Conservation (phyloP, 2,888 invertebrate genomes). For the Eugnorisma glareosa region DNA sequence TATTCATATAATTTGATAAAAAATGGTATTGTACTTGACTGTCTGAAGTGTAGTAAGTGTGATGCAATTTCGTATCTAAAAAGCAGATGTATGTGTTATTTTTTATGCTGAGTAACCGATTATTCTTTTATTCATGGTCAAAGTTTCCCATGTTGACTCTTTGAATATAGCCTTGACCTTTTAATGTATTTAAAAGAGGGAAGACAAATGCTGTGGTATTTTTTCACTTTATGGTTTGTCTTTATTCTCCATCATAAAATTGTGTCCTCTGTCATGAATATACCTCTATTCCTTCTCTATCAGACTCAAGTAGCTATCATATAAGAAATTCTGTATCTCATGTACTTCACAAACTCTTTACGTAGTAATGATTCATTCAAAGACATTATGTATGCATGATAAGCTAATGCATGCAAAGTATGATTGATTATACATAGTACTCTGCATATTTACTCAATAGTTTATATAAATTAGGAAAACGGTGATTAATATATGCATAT, state of each 20-base stretch:
- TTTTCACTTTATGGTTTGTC: background rate
- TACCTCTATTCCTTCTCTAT: background rate
- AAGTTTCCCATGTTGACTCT: background rate
- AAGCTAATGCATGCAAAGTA: slow-evolving; percentile 19
- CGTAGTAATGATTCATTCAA: background rate
- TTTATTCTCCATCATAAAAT: background rate
- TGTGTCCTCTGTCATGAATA: background rate
- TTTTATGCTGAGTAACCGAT: background rate
- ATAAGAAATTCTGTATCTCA: background rate
- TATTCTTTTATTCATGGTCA: background rate
- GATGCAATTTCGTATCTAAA: background rate
- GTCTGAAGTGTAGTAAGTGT: background rate
- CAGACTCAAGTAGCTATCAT: background rate
- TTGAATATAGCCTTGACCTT: background rate
- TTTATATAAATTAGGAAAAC: background rate
- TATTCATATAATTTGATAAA: background rate
- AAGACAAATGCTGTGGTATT: background rate
- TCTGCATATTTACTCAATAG: slow-evolving; percentile 7
- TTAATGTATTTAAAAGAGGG: background rate
- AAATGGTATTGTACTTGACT: background rate
- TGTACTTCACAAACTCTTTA: background rate
- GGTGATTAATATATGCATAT: background rate
- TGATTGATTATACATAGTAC: slow-evolving; percentile 7
- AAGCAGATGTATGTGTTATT: background rate
- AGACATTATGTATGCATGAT: background rate